Evolutionary conservation across 2,113 vertebrate species (phyloP), one percentile per base, ranked within the genome.

Genomic region (Alexandromys fortis): DNA sequence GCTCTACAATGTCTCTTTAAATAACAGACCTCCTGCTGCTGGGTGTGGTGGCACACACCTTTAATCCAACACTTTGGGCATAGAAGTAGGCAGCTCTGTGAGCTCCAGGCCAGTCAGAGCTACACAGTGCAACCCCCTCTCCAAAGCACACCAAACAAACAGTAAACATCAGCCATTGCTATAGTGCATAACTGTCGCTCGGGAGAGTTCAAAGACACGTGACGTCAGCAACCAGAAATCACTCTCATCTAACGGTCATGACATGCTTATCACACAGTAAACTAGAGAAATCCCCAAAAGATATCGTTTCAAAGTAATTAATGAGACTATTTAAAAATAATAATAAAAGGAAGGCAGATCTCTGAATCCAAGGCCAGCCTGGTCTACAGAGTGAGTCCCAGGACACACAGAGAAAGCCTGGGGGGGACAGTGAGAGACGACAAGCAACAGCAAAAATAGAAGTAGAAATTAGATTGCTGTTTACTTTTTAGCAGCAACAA

Each of bases 201-300:
- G 58, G 11, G 89, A 85, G 21, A 38, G 67, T 42, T 35, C 81
- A 72, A 81, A 91, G 58, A 93, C 42, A 68, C 47, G 79, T 67
- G 90, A 92, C 76, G 30, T 2, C 79, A 94, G n/a, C 77, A 92
- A 65, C 70, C 61, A 81, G 86, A 96, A 89, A 92, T 75, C n/a
- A 75, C 26, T 83, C 86, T n/a, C 22, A 76, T 68, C 47, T 14
- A 86, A 86, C 89, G 85, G 65, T 55, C 88, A 73, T 86, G 72
- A 77, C 12, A 65, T 38, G 92, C 61, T 96, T 42, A 35, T 94
- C 76, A 73, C 49, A 49, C 21, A 91, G 82, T 61, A 30, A 90
- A 92, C 14, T 81, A 21, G 2, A 30, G 47, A 82, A 79, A 79
- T 2, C 22, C 13, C n/a, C 3, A 58, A 93, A 93, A n/a, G 89